These are phyloP conservation scores for Tichodroma muraria DNA, from an alignment of 2,113 vertebrate genomes.

Conservation along the genomic window DNA sequence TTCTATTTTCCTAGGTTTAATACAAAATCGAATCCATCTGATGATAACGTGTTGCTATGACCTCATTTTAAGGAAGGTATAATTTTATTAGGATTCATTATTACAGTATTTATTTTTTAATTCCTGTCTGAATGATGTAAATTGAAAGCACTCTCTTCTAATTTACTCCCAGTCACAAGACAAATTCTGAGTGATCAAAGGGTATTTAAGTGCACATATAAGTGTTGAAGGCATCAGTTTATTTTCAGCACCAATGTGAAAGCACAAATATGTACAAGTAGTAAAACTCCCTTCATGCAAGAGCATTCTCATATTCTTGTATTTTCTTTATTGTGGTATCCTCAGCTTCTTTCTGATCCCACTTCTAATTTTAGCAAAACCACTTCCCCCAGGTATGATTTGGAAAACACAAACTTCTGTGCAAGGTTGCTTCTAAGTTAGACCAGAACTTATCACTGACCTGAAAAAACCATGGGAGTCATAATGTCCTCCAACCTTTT, in stretches of 20 bases:
- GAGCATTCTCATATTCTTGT: neutral
- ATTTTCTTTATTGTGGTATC: neutral
- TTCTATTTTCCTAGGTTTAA: neutral
- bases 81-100: slow-evolving; percentile 1
- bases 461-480: neutral
- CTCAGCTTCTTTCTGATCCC: neutral
- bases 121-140: neutral
- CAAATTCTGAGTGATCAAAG: neutral
- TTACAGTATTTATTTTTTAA: slow-evolving; percentile 2
- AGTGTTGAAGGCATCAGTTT: neutral
- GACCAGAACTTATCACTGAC: neutral
- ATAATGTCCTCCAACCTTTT: neutral
- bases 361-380: neutral
- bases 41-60: neutral
- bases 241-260: neutral
- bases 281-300: neutral
- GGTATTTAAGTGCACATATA: neutral
- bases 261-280: neutral
- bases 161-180: neutral
- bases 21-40: neutral
- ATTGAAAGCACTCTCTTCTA: neutral
- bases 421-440: neutral
- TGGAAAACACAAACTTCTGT: neutral
- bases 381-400: neutral
- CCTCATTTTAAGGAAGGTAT: neutral